A percentile compares a stretch with the other conserved stretches of the same genome.
These are phyloP conservation scores for Thymelicus sylvestris DNA, from an alignment of 2,888 invertebrate species.

Conservation along the genomic window DNA sequence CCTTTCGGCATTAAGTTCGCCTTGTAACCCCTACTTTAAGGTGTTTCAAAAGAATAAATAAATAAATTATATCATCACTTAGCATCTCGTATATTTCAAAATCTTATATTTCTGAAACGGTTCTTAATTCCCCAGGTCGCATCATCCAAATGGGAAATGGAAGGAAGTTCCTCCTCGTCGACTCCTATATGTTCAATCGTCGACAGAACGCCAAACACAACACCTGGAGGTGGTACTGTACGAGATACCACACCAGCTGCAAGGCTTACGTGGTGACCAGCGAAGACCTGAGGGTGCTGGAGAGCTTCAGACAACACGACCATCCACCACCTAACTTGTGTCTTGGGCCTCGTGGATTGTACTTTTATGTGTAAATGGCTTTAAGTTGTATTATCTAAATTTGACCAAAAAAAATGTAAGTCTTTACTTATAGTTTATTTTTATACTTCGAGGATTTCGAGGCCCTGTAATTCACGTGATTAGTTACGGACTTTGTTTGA, in stretches of 20 bases:
- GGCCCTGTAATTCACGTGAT: too few relatives aligned
- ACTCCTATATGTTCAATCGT: conserved; percentile 41
- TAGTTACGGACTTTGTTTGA: too few relatives aligned
- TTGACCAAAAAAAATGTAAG: too few relatives aligned
- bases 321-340: conserved; percentile 41
- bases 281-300: conserved; percentile 30
- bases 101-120: neutral
- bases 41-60: too few relatives aligned
- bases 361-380: conserved; percentile 2
- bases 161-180: conserved; percentile 35
- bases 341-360: neutral
- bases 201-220: conserved; percentile 37
- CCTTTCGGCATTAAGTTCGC: too few relatives aligned
- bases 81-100: neutral
- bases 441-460: too few relatives aligned
- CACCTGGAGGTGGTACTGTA: conserved; percentile 50
- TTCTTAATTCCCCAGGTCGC: conserved; percentile 31
- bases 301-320: conserved; percentile 41
- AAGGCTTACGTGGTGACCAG: conserved; percentile 47
- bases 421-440: too few relatives aligned
- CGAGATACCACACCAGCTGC: conserved; percentile 52
- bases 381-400: too few relatives aligned
- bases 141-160: conserved; percentile 41
- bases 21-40: too few relatives aligned
- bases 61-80: too few relatives aligned